Base-by-base conservation (phyloP, 2,797 vertebrate genomes). In the Telmatherina bonti region DNA sequence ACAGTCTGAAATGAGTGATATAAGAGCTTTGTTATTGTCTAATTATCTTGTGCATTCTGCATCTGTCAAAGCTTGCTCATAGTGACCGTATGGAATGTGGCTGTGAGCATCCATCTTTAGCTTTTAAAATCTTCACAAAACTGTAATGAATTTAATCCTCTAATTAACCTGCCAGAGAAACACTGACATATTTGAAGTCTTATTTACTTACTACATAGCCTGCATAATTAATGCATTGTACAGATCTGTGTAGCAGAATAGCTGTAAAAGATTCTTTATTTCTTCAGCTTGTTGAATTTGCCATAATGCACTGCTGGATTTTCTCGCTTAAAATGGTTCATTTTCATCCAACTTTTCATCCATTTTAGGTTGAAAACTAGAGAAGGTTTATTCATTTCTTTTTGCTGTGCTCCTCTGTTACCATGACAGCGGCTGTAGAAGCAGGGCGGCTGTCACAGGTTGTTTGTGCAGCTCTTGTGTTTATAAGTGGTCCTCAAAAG, bases 381-480 rank as follows among this genome's bases (percentile, higher is more conserved):
- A 67, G 79, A 68, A 59, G 79, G 69, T 81, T 77, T 73, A 65
- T 83, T 85, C 55, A 47, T 81, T 81, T 83, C 68, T 81, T 74
- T 87, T 79, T 82, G 82, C 91, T 84, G 85, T 79, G 73, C 86
- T 91, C 89, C 82, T 86, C 79, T 82, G 94, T 95, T 95, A 93
- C 94, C 92, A 95, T 95, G 94, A 87, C 93, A 94, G 93, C 92
- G 52, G 79, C 85, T 88, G 84, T 83, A 88, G 88, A 88, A 92
- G 91, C 85, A 67, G 76, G 89, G 88, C 89, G 88, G 89, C 92
- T 94, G 92, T 94, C 91, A 90, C 90, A 90, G 91, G 91, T 91
- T 95, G 94, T 94, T 93, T 94, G 89, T 92, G 90, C 87, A 88
- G 92, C 90, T 90, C 88, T 89, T 85, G 85, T 92, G 87, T 89